A percentile compares a stretch with the other conserved stretches of the same genome.
Evolutionary conservation across 2,888 invertebrate genomes (phyloP).

Genomic region (Isotomurus palustris): DNA sequence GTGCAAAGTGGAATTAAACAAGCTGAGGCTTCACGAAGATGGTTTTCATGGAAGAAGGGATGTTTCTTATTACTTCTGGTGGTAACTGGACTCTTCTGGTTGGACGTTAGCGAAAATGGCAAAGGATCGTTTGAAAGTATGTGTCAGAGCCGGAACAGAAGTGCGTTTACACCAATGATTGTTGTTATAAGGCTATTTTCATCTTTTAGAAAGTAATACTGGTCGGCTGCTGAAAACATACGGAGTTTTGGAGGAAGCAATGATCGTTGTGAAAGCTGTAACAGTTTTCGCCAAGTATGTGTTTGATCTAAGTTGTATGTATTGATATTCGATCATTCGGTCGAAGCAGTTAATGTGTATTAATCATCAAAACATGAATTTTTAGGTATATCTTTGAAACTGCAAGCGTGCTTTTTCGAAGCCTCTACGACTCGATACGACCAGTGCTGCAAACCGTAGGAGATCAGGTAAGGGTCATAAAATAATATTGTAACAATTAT

Average conservation of each 20-base stretch:
- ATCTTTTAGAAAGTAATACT: slow-evolving; percentile 39
- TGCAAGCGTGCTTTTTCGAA: slow-evolving; percentile 41
- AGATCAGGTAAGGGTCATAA: slow-evolving; percentile 28
- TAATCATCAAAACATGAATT: not conserved
- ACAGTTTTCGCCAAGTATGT: slow-evolving; percentile 30
- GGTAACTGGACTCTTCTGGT: slow-evolving; percentile 39
- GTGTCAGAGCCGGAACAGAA: slow-evolving; percentile 4
- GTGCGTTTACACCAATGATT: not conserved
- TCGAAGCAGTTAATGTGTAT: not conserved
- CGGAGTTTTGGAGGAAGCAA: slow-evolving; percentile 40
- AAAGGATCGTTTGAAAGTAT: slow-evolving; percentile 44
- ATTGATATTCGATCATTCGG: not conserved
- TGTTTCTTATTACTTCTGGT: slow-evolving; percentile 31
- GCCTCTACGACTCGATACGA: slow-evolving; percentile 44
- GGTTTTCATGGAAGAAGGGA: slow-evolving; percentile 43
- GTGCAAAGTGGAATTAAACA: slow-evolving; percentile 38
- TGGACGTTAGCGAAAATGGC: slow-evolving; percentile 45
- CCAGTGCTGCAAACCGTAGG: slow-evolving; percentile 46
- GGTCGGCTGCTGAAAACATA: slow-evolving; percentile 42
- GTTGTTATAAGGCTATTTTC: not conserved
- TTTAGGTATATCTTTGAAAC: slow-evolving; percentile 32
- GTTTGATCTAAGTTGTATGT: too few relatives aligned
- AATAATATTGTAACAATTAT: not conserved
- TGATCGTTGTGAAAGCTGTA: slow-evolving; percentile 21
- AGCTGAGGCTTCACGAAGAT: slow-evolving; percentile 37